A percentile compares a stretch with the other conserved stretches of the same genome.
phyloP scores from a whole-genome alignment of 2,888 invertebrate genomes.

The Drosophila greeni region DNA sequence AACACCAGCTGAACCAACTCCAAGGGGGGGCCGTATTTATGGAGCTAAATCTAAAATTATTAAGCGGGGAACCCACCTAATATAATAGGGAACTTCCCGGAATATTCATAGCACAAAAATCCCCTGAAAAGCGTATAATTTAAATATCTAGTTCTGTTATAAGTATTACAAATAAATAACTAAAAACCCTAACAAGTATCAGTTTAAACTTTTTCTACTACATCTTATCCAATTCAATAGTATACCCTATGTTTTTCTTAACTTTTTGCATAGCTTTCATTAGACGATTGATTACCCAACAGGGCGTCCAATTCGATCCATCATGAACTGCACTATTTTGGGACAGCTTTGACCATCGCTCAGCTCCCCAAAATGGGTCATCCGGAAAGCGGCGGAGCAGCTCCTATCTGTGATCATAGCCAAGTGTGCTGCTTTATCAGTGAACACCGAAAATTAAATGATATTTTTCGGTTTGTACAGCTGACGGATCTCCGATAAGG shows the following conservation, averaged over 20 bases:
- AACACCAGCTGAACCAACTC: too few relatives aligned
- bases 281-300: neutral
- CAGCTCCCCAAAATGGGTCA: constrained; percentile 27
- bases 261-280: neutral
- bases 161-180: neutral
- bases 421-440: constrained; percentile 47
- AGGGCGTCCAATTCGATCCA: neutral
- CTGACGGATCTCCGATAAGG: constrained; percentile 56
- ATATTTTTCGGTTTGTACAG: constrained; percentile 65
- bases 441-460: constrained; percentile 53
- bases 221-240: neutral
- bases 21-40: too few relatives aligned
- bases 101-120: neutral
- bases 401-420: constrained; percentile 28
- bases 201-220: neutral
- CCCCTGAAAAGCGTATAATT: neutral
- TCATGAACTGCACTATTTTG: constrained; percentile 1
- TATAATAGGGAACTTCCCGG: neutral
- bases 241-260: too few relatives aligned
- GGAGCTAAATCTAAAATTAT: too few relatives aligned
- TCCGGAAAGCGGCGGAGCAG: constrained; percentile 7
- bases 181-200: neutral
- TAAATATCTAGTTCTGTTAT: neutral
- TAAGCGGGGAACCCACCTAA: neutral
- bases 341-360: constrained; percentile 14